Evolutionary conservation across 1,140 invertebrate species (phyloP).

Genomic region (Ericerus pela): DNA sequence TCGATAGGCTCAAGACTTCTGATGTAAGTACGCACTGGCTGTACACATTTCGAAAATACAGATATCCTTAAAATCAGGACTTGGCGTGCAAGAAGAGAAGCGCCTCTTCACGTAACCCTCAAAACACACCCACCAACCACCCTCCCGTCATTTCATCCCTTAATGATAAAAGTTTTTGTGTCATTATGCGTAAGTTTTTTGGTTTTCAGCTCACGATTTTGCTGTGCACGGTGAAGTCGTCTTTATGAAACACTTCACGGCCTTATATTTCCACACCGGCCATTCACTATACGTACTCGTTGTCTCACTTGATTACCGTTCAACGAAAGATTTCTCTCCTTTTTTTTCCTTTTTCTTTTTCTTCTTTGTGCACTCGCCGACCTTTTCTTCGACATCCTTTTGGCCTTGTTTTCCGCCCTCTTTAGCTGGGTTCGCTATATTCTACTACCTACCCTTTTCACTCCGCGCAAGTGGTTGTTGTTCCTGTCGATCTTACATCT

Average conservation of each 20-base stretch:
- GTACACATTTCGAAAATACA: too few species aligned
- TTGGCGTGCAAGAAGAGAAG: slow-evolving; percentile 5
- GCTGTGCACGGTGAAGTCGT: not conserved
- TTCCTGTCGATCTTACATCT: too few species aligned
- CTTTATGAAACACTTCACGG: slow-evolving; percentile 12
- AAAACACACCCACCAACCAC: not conserved
- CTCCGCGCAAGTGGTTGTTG: too few species aligned
- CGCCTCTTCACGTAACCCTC: slow-evolving; percentile 2
- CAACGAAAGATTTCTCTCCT: slow-evolving; percentile 2
- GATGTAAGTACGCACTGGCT: too few species aligned
- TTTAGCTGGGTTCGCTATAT: too few species aligned
- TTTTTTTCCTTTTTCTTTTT: not conserved
- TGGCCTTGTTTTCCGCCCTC: too few species aligned
- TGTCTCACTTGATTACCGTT: slow-evolving; percentile 9
- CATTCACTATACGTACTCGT: slow-evolving; percentile 10
- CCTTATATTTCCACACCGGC: slow-evolving; percentile 7
- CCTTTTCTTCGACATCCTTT: too few species aligned
- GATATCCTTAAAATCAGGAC: too few species aligned
- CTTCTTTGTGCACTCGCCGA: not conserved
- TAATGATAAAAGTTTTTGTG: slow-evolving; percentile 12
- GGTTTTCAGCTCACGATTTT: slow-evolving; percentile 9
- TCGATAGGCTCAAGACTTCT: too few species aligned
- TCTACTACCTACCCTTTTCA: too few species aligned
- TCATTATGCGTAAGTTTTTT: slow-evolving; percentile 1
- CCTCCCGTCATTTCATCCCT: not conserved